phyloP scores from a whole-genome alignment of 2,888 invertebrate species.

The Agonum fuliginosum region DNA sequence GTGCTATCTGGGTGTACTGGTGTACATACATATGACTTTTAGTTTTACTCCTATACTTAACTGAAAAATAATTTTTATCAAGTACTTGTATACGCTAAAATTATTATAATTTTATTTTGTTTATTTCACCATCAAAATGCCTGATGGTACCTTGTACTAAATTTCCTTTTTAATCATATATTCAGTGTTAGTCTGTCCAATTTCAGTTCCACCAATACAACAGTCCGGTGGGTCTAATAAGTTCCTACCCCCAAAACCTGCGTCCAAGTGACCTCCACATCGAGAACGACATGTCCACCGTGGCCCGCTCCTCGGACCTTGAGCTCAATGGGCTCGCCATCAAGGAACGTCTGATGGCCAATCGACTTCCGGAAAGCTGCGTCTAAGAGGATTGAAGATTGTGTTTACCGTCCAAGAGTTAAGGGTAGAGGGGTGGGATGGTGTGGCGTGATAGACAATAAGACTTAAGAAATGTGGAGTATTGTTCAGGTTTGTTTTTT shows the following conservation, averaged over 20 bases:
- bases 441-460: constrained; percentile 7
- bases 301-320: constrained; percentile 68
- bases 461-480: neutral
- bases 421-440: neutral
- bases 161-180: neutral
- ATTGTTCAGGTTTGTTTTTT: neutral
- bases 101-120: too few relatives aligned
- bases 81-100: too few relatives aligned
- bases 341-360: constrained; percentile 90
- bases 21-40: too few relatives aligned
- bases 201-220: constrained; percentile 72
- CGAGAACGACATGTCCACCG: constrained; percentile 70
- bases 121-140: neutral
- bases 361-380: constrained; percentile 91
- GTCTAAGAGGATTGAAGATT: constrained; percentile 76
- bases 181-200: neutral
- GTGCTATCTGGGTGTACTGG: too few relatives aligned
- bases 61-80: too few relatives aligned
- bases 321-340: constrained; percentile 89
- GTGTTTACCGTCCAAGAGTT: neutral
- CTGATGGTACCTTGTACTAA: neutral
- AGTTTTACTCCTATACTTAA: too few relatives aligned
- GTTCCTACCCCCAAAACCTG: constrained; percentile 77
- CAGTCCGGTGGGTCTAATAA: constrained; percentile 75
- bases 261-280: constrained; percentile 73